Evolutionary conservation across 2,113 vertebrate species (phyloP).

Genomic region (Myanophis thanlyinensis): DNA sequence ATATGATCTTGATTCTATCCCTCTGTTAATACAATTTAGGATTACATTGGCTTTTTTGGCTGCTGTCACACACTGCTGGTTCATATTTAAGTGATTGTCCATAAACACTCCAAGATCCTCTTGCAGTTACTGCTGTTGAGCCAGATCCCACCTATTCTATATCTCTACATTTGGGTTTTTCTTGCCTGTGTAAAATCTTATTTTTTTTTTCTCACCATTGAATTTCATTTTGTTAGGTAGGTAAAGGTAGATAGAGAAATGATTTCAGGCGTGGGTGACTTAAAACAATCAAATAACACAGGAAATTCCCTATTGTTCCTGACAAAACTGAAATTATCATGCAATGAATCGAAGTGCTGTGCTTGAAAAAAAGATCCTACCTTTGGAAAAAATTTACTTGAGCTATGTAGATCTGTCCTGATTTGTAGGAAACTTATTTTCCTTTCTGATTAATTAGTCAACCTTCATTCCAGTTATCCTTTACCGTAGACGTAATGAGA

Average conservation of each 20-base stretch:
- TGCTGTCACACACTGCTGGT: background rate
- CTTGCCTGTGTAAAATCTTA: background rate
- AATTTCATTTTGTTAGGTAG: background rate
- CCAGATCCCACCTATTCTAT: background rate
- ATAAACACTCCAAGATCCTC: too few relatives aligned
- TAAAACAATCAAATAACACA: background rate
- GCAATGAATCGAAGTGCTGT: background rate
- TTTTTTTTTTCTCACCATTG: background rate
- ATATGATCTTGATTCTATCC: background rate
- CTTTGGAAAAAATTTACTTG: background rate
- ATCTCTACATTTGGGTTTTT: background rate
- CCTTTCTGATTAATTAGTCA: background rate
- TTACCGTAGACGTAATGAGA: background rate
- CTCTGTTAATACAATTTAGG: background rate
- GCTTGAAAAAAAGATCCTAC: background rate
- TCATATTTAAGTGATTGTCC: background rate
- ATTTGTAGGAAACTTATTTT: background rate
- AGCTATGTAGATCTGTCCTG: background rate
- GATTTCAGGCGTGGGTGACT: background rate
- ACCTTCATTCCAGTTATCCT: background rate
- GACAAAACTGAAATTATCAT: background rate
- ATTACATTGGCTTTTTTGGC: background rate
- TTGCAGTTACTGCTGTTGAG: background rate
- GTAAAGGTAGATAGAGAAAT: background rate
- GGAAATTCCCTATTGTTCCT: background rate